Base-by-base conservation (phyloP, 2,797 vertebrate genomes). In the Petrocephalus schoutedeni region DNA sequence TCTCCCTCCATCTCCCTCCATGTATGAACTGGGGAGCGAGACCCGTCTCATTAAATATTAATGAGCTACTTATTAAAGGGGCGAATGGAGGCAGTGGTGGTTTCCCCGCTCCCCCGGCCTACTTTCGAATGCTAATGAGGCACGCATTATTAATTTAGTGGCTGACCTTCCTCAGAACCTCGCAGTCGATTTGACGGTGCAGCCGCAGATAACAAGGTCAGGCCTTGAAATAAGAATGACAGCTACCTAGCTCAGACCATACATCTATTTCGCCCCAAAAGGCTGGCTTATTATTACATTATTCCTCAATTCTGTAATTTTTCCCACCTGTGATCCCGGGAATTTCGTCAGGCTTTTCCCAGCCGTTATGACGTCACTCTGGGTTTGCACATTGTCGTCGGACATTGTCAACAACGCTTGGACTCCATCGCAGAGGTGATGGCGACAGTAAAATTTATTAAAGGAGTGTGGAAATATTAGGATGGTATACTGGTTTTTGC, bases 41-140 rank as follows among this genome's bases (percentile, higher is more conserved):
- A 92, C 92, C 92, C 93, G 93, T 94, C 92, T 93, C 94, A 94
- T 96, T 92, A 95, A 96, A 95, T 96, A 95, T 95, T 94, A 95
- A 96, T 92, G 91, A 91, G 80, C 90, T 92, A 92, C 93, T 94
- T 94, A 95, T 94, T 93, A 93, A 93, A 90, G 92, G 92, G 91
- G 92, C 91, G 93, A 92, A 91, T 91, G 91, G 92, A 91, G 90
- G 88, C 90, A 90, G 45, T 53, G 77, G 90, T 88, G 90, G 89
- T 91, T 71, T 91, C 89, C 89, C 61, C 89, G 90, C 91, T 94
- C 91, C 90, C 91, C 92, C 94, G 94, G 90, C 94, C 95, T 94
- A 94, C 92, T 94, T 95, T 93, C 93, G 92, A 89, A 90, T 92
- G 93, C 89, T 92, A 93, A 93, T 91, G 92, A 93, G 94, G 90